Conservation (phyloP, 1,140 invertebrate genomes). For the Ctenoplectra terminalis region DNA sequence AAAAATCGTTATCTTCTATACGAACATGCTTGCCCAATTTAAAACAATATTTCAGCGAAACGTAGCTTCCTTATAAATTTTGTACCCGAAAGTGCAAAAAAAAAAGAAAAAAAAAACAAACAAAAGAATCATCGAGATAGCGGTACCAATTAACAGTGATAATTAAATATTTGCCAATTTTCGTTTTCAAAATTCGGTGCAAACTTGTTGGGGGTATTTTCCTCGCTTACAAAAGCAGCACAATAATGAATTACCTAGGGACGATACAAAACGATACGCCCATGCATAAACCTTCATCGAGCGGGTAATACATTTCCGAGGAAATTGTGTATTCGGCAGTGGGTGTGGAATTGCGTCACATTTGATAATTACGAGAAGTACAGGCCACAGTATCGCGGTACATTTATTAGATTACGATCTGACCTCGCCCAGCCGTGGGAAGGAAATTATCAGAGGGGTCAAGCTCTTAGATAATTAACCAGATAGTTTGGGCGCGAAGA, state of each 20-base stretch:
- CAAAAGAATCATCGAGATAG: too few species aligned
- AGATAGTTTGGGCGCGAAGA: slow-evolving; percentile 22
- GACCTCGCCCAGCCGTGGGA: slow-evolving; percentile 34
- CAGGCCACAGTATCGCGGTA: slow-evolving; percentile 41
- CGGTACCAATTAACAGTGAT: too few species aligned
- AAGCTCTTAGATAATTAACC: slow-evolving; percentile 57
- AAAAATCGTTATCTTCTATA: too few species aligned
- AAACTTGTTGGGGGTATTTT: background rate
- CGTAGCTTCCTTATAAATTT: too few species aligned
- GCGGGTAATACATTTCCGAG: background rate
- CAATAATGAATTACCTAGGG: background rate
- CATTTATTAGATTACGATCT: slow-evolving; percentile 67
- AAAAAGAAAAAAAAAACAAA: too few species aligned
- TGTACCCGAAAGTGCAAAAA: too few species aligned
- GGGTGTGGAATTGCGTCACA: slow-evolving; percentile 31
- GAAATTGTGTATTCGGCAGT: slow-evolving; percentile 35
- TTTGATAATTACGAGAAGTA: slow-evolving; percentile 63
- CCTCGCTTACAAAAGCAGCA: too few species aligned
- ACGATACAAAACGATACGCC: background rate
- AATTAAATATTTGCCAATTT: too few species aligned
- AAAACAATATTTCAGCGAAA: too few species aligned
- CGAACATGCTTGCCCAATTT: too few species aligned
- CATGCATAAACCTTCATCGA: background rate
- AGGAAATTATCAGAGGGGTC: slow-evolving; percentile 60
- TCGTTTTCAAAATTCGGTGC: background rate